Conservation (phyloP, 1,140 invertebrate genomes). For the Plutomurus gul region DNA sequence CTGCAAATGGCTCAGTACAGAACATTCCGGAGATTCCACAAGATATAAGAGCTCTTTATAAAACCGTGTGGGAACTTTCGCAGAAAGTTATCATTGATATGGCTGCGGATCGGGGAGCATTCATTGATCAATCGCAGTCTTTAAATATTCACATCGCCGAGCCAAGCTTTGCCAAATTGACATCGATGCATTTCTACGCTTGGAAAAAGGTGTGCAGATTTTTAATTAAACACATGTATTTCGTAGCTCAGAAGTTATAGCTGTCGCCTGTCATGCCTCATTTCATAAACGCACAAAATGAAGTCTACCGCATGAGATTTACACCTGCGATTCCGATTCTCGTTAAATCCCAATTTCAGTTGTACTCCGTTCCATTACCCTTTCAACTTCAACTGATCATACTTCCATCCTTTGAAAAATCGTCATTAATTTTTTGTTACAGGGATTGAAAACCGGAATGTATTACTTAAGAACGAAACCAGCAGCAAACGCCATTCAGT, state of each 20-base stretch:
- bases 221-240: not conserved
- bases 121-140: constrained; percentile 98
- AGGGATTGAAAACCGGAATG: constrained; percentile 98
- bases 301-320: too few species aligned
- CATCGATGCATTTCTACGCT: constrained; percentile 97
- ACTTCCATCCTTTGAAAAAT: constrained; percentile 35
- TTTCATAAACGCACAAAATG: too few species aligned
- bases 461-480: constrained; percentile 97
- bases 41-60: constrained; percentile 89
- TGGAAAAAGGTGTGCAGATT: constrained; percentile 81
- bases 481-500: constrained; percentile 94
- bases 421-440: constrained; percentile 52
- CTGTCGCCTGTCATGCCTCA: too few species aligned
- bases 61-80: constrained; percentile 98
- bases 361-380: too few species aligned
- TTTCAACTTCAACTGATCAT: too few species aligned
- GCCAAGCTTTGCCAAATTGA: constrained; percentile 89
- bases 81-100: constrained; percentile 94
- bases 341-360: too few species aligned
- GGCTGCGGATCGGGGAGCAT: constrained; percentile 96
- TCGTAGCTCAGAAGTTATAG: not conserved
- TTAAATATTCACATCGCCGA: constrained; percentile 95
- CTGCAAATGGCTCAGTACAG: constrained; percentile 88
- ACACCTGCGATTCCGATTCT: too few species aligned
- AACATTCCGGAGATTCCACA: constrained; percentile 85